These are phyloP conservation scores for sheep (Ovis aries) DNA, from an alignment of 2,113 vertebrate species.

Conservation along the genomic window ARS-UI_Ramb_v3.0 NC_056068.1:62545001-62545500, in stretches of 20 bases:
- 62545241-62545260: not conserved
- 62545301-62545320: not conserved
- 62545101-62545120: not conserved
- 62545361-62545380: slow-evolving; percentile 11
- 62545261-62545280: not conserved
- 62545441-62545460: slow-evolving; percentile 17
- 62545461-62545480: slow-evolving; percentile 3
- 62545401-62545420: not conserved
- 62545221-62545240: not conserved
- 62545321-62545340: not conserved
- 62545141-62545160: not conserved
- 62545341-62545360: not conserved
- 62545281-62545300: not conserved
- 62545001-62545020: not conserved
- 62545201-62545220: slow-evolving; percentile 9
- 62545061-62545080: not conserved
- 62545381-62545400: not conserved
- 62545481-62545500: slow-evolving; percentile 18
- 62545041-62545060: not conserved
- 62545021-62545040: not conserved
- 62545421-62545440: not conserved
- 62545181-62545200: not conserved
- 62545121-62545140: slow-evolving; percentile 8
- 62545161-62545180: not conserved
- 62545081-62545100: not conserved